Evolutionary conservation across 2,113 vertebrate species (phyloP), one percentile per base, ranked within the genome.

Genomic region (Nothobranchius kuhntae): DNA sequence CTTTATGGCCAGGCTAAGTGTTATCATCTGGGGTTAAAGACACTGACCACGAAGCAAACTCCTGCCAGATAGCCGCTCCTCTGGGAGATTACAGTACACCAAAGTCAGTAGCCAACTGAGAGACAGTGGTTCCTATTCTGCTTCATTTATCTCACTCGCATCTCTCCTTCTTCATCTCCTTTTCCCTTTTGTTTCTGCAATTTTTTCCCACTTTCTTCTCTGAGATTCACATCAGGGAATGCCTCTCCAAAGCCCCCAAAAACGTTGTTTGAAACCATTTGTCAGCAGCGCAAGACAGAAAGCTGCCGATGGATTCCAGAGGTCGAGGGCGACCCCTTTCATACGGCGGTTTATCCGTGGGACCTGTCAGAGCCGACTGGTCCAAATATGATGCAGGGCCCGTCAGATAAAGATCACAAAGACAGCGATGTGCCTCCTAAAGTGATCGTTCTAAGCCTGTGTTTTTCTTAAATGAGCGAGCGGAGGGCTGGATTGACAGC

Each of bases 11-110:
- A 51, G 86, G 86, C 90, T 93, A 91, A 94, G 87, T 89, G 86
- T 87, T 91, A 91, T 93, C 92, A 93, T 90, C 87, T 93, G 92
- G 82, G 85, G 89, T 89, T 83, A 88, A 89, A 91, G 88, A 89
- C 86, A 87, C 81, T 89, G 90, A 91, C 92, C 88, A 81, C 78
- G 80, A 83, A 78, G 87, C 83, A 78, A 76, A 85, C 84, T 83
- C 82, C 71, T 80, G 68, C 50, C 73, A 80, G 84, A 93, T 86
- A 91, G 86, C 77, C 65, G 36, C 81, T 90, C 83, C 82, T 81
- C 80, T 42, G 64, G 85, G 87, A 82, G 87, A 91, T 89, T 91
- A 91, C 90, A 91, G 87, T 89, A 86, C 75, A 73, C 78, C 77
- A 59, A 71, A 80, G 75, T 40, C 50, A 68, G 73, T 67, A 80